A percentile compares a stretch with the other conserved stretches of the same genome.
These are phyloP conservation scores for Cydia splendana DNA, from an alignment of 1,140 invertebrate genomes.

Conservation along the genomic window DNA sequence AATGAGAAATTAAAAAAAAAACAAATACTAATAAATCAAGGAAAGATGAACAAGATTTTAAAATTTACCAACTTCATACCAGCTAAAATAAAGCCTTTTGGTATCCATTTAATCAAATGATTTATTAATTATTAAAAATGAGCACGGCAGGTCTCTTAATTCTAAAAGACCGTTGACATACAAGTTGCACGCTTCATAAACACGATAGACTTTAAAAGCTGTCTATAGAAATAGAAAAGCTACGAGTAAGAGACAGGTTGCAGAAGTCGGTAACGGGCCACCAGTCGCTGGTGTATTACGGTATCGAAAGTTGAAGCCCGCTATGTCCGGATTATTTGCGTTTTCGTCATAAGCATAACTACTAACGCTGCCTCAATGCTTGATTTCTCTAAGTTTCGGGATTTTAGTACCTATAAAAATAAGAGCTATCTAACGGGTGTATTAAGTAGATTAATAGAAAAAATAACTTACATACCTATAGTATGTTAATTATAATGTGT, in stretches of 20 bases:
- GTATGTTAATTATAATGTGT: not conserved
- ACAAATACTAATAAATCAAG: too few species aligned
- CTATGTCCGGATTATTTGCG: constrained; percentile 45
- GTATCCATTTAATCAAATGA: too few species aligned
- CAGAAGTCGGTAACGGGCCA: constrained; percentile 21
- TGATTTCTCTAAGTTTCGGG: not conserved
- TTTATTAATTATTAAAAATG: not conserved
- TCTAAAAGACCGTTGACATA: not conserved
- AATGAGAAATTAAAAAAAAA: too few species aligned
- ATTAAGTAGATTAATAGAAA: too few species aligned
- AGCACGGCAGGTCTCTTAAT: not conserved
- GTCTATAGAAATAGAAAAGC: not conserved
- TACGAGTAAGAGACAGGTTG: constrained; percentile 1
- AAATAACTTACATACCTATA: not conserved
- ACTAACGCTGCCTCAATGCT: not conserved
- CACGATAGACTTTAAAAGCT: not conserved
- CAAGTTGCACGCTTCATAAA: not conserved
- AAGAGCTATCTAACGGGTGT: too few species aligned
- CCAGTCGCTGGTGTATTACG: constrained; percentile 38
- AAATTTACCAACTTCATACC: too few species aligned
- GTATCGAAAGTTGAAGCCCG: constrained; percentile 42
- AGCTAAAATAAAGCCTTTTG: too few species aligned
- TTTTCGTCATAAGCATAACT: constrained; percentile 9
- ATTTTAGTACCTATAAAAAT: too few species aligned
- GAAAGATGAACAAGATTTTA: too few species aligned